Base-by-base conservation (phyloP, 2,888 invertebrate species). In the Eretmocerus hayati region DNA sequence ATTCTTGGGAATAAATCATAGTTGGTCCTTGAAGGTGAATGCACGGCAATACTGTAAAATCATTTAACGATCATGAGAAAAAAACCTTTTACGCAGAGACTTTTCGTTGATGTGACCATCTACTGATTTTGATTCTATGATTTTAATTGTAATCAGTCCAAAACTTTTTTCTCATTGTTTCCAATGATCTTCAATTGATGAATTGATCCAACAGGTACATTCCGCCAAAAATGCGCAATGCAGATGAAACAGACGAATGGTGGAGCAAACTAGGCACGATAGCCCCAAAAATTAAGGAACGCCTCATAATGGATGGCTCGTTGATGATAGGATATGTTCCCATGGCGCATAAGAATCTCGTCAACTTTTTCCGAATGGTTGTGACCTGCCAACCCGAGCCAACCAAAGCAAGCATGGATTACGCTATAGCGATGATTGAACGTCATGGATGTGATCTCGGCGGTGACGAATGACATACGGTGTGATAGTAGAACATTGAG, bases 291-390 rank as follows among this genome's bases (percentile, higher is more conserved):
- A 80, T 88, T 38, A 89, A 89, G 62, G 84, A 85, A 59, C 73
- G 75, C 3, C 76, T 89, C 72, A 79, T 82, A 0, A 59, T 78
- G 31, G 74, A 74, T 22, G 85, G 87, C 0, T 74, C 76, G 0
- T 63, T 88, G 32, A 84, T 89, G 85, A 74, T 89, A n/a, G 84
- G 85, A 0, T 89, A 89, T 62, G 79, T 83, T 11, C 88, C 89
- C 0, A 63, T 88, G 19, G 61, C 68, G 2, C 75, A 77, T 55
- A 79, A 79, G 39, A 74, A 77, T 5, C 61, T 81, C 51, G 82
- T 80, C 46, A 89, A 89, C 66, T 89, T 88, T 69, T 84, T 89
- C 66, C 78, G 89, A 11, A 75, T 89, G 68, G 83, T 87, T 1
- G 77, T 85, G 47, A 82, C 83, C 4, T 85, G 85, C 63, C 84